A percentile compares a stretch with the other conserved stretches of the same genome.
These are phyloP conservation scores for Alosa sapidissima DNA, from an alignment of 2,797 vertebrate species.

Conservation along the genomic window DNA sequence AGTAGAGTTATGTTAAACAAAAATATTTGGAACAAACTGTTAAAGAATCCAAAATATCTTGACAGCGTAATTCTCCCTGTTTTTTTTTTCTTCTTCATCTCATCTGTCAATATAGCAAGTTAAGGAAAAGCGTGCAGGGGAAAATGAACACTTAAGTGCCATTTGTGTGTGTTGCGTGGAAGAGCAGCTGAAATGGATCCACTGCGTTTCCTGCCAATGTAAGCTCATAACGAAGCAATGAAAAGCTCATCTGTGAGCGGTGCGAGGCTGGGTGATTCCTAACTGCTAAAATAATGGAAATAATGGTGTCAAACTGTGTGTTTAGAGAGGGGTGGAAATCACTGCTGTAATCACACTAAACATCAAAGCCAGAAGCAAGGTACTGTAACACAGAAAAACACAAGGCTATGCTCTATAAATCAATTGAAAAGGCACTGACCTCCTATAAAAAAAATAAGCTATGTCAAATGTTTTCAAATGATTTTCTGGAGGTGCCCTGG, in stretches of 20 bases:
- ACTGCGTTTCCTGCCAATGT: not conserved
- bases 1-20: not conserved
- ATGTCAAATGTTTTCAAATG: not conserved
- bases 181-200: not conserved
- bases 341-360: conserved; percentile 40
- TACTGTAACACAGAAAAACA: not conserved
- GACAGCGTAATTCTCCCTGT: not conserved
- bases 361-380: conserved; percentile 50
- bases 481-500: not conserved
- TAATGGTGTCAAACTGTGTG: conserved; percentile 31
- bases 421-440: conserved; percentile 22
- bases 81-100: not conserved
- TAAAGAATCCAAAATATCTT: not conserved
- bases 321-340: conserved; percentile 27
- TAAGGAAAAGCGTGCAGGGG: not conserved
- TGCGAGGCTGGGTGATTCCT: conserved; percentile 12
- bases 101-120: no score
- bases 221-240: not conserved
- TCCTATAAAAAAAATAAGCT: not conserved
- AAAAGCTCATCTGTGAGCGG: not conserved
- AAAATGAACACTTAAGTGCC: not conserved
- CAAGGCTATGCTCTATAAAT: conserved; percentile 18
- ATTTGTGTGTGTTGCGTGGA: not conserved
- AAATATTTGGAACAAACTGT: not conserved
- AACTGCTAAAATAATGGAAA: conserved; percentile 33